Evolutionary conservation across 2,113 vertebrate genomes (phyloP), one percentile per base, ranked within the genome.

Genomic region (Rhodinocichla rosea): DNA sequence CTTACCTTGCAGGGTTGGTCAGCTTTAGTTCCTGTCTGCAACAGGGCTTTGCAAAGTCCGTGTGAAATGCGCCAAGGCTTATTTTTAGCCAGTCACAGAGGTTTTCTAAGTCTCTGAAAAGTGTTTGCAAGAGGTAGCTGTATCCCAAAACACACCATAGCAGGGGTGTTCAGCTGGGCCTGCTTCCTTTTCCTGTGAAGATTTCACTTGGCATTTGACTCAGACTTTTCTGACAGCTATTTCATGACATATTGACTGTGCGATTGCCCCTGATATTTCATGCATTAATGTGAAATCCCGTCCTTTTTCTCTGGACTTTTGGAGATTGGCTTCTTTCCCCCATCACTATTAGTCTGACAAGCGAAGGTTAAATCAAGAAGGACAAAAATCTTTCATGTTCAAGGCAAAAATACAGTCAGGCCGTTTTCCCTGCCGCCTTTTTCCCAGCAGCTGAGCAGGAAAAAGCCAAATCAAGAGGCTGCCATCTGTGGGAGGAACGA

Each of bases 401-500:
- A 85, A 95, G 85, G 70, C 74, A 69, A 89, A 95, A 93, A 67
- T 45, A 80, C 77, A 79, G 33, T 44, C 42, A 35, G 71, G 52
- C 68, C 71, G 44, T 63, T 94, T 93, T 95, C 45, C 39, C n/a
- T 44, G 42, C 39, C 56, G 56, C 59, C 57, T 92, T 83, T 63
- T 56, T 14, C 79, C 83, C 88, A 56, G 87, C 90, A 89, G 57
- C 52, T 21, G 39, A 69, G 60, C 27, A 9, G 30, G 81, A 24
- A 44, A 35, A 97, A 97, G 91, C 87, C 37, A 44, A 97, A 75
- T 95, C 88, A 74, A 95, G 96, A 96, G 90, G 74, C 97, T 97
- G 95, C 98, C 98, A 98, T 92, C 98, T 98, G 93, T 97, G 97
- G 98, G 90, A 91, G 49, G 81, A 93, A 35, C 3, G 7, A 30